Percentiles rank a stretch among this genome's conserved stretches.
Evolutionary conservation across 37 sponge, comb jelly and placozoan genomes (phyloP).

Genomic region (Theonella swinhoei): DNA sequence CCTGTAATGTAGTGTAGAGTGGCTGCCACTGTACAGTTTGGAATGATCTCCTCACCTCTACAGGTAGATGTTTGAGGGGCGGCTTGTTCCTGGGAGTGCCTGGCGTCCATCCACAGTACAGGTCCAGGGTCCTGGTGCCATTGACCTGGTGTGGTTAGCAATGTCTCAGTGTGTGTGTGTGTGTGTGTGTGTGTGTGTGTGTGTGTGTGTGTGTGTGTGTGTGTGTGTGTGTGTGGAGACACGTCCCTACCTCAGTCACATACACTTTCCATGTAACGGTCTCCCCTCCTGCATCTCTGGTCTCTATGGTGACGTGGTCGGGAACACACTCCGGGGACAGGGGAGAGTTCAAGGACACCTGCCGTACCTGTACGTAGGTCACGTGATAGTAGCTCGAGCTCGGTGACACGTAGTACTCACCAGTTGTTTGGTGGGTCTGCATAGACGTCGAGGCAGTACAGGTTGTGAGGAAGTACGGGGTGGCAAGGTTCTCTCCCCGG

Average conservation of each 20-base stretch:
- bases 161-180: too few relatives aligned
- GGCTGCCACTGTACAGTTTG: too few relatives aligned
- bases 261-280: slow-evolving; percentile 38
- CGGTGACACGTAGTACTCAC: too few relatives aligned
- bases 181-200: too few relatives aligned
- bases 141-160: slow-evolving; percentile 41
- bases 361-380: neutral
- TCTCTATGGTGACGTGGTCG: slow-evolving; percentile 39
- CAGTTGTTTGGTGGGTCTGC: neutral
- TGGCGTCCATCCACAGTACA: slow-evolving; percentile 74
- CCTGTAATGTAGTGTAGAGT: too few relatives aligned
- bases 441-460: neutral
- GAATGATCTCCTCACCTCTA: neutral
- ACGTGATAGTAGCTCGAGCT: too few relatives aligned
- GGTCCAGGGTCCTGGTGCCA: slow-evolving; percentile 65
- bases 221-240: too few relatives aligned
- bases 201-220: too few relatives aligned
- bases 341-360: neutral
- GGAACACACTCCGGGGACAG: neutral
- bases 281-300: slow-evolving; percentile 13
- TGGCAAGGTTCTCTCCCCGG: neutral
- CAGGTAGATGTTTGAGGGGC: slow-evolving; percentile 48
- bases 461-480: neutral
- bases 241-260: slow-evolving; percentile 50
- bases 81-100: slow-evolving; percentile 40